Base-by-base conservation (phyloP, 2,888 invertebrate genomes). In the Monopis laevigella region DNA sequence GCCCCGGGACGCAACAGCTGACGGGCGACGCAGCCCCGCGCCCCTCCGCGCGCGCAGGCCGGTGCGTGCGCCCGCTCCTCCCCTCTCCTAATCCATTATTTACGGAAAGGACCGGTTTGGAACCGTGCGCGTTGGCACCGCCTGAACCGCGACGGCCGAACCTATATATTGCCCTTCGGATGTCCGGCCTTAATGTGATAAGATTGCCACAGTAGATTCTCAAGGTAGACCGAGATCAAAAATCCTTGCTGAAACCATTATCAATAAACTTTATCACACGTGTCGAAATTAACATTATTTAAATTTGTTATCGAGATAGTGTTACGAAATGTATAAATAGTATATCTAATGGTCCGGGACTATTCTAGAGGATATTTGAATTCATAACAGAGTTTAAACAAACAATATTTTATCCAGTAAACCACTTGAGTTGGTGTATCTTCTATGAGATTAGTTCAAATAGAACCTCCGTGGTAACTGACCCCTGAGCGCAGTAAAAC, bases 121-220 rank as follows among this genome's bases (percentile, higher is more conserved):
- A 73, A 71, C 41, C 30, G 39, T 34, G 44, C 75, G 71, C 68
- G 75, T 68, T 71, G 65, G 70, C 61, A 68, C 67, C 65, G 64
- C 63, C 65, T 59, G 64, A 61, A 63, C 66, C 63, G 62, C 59
- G 65, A 65, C 69, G 65, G 17, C 14, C 14, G 68, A 68, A 72
- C 69, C 73, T 75, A 75, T 69, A 70, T 74, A 74, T 75, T 75
- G 73, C 72, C 75, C 75, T 78, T 78, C 75, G 75, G 77, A 77
- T 78, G 77, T 78, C 77, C 77, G 78, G 75, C 61, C 71, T 69
- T 64, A 67, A 67, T 64, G 64, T 66, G 75, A 75, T 75, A 73
- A 77, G 75, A 75, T 74, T 74, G 72, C 64, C 57, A 58, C 27
- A 24, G 24, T 36, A n/a, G 7, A n/a, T 21, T 21, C 21, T 36